phyloP scores from a whole-genome alignment of 2,888 invertebrate genomes.

The Protula sp. region DNA sequence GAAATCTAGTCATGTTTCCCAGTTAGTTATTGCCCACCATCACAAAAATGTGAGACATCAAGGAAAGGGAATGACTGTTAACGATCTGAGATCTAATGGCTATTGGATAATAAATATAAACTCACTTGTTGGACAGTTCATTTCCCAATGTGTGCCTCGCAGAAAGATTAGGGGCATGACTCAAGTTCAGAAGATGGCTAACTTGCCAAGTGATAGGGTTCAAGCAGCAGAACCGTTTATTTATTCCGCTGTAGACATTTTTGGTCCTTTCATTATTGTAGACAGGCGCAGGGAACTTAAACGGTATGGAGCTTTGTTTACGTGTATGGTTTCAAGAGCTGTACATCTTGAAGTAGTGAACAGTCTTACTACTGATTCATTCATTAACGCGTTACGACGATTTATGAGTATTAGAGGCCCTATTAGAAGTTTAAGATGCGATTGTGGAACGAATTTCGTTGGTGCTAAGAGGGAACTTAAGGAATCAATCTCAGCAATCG shows the following conservation, averaged over 20 bases:
- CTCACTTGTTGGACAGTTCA: background rate
- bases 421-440: slow-evolving; percentile 1
- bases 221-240: slow-evolving; percentile 29
- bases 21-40: slow-evolving; percentile 17
- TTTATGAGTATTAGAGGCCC: slow-evolving; percentile 21
- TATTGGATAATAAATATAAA: slow-evolving; percentile 3
- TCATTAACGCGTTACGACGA: slow-evolving; percentile 22
- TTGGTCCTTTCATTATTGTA: slow-evolving; percentile 36
- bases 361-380: slow-evolving; percentile 21
- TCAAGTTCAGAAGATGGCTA: slow-evolving; percentile 38
- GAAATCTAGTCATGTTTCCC: slow-evolving; percentile 1
- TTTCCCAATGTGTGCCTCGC: slow-evolving; percentile 35
- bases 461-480: slow-evolving; percentile 11
- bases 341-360: slow-evolving; percentile 32
- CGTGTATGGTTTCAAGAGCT: slow-evolving; percentile 37
- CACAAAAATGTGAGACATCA: slow-evolving; percentile 20
- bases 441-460: slow-evolving; percentile 9
- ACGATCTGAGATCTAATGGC: slow-evolving; percentile 22
- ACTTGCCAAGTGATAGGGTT: slow-evolving; percentile 41
- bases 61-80: slow-evolving; percentile 23
- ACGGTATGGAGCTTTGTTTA: slow-evolving; percentile 36
- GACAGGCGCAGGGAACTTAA: slow-evolving; percentile 33
- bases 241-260: slow-evolving; percentile 38
- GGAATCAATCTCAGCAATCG: slow-evolving; percentile 5
- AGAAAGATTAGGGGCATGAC: slow-evolving; percentile 23